Percentiles rank a stretch among this genome's conserved stretches.
Evolutionary conservation across 2,797 vertebrate species (phyloP).

Genomic region (Linurgus olivaceus): DNA sequence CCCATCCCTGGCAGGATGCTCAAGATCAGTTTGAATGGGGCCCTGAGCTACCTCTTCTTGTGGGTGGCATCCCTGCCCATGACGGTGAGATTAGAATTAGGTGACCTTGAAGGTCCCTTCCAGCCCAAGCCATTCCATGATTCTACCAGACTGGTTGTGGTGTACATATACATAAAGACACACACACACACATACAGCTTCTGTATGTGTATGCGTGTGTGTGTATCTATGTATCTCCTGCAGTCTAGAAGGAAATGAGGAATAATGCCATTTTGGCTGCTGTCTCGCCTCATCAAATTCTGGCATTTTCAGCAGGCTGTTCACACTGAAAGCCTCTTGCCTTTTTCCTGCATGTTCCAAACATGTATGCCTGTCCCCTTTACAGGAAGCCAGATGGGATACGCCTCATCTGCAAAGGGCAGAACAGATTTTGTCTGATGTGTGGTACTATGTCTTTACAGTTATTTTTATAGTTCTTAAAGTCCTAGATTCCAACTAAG

Average conservation of each 20-base stretch:
- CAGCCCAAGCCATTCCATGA: neutral
- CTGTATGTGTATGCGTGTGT: fast-evolving
- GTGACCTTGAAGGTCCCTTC: neutral
- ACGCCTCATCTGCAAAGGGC: slow-evolving; percentile 50
- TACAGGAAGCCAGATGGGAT: slow-evolving; percentile 40
- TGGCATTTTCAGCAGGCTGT: slow-evolving; percentile 41
- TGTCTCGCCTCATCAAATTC: neutral
- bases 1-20: neutral
- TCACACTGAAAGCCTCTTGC: slow-evolving; percentile 23
- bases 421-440: slow-evolving; percentile 55
- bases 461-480: slow-evolving; percentile 31
- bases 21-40: neutral
- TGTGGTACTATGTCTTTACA: slow-evolving; percentile 22
- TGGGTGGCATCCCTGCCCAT: neutral
- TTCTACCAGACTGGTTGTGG: neutral
- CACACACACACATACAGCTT: neutral
- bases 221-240: neutral
- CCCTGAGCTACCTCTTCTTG: neutral
- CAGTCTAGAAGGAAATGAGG: neutral
- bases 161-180: neutral
- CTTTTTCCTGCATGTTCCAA: slow-evolving; percentile 22
- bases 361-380: slow-evolving; percentile 7
- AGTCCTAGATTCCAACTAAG: neutral
- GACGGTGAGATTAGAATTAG: neutral
- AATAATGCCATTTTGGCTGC: neutral